phyloP scores from a whole-genome alignment of 2,888 invertebrate genomes.

The Drosophila lacicola region DNA sequence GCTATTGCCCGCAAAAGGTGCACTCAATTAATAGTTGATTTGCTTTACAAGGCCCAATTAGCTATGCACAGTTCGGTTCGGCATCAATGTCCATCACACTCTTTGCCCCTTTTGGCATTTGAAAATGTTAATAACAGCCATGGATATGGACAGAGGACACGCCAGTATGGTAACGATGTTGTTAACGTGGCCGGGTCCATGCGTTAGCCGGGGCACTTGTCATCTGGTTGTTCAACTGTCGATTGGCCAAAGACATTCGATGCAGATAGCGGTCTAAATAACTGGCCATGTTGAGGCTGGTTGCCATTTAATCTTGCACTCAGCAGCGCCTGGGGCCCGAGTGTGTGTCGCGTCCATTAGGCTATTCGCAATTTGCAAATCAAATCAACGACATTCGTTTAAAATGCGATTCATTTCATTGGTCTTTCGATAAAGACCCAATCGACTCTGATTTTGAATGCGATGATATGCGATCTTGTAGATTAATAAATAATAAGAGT shows the following conservation, averaged over 20 bases:
- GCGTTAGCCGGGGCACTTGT: slow-evolving; percentile 44
- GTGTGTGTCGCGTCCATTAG: slow-evolving; percentile 65
- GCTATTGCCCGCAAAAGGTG: slow-evolving; percentile 22
- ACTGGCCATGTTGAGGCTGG: slow-evolving; percentile 29
- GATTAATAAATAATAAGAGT: slow-evolving; percentile 12
- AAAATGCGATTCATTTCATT: slow-evolving; percentile 43
- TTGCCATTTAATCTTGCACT: slow-evolving; percentile 38
- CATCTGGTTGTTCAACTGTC: slow-evolving; percentile 48
- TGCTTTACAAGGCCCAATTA: slow-evolving; percentile 58
- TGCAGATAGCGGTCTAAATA: slow-evolving; percentile 45
- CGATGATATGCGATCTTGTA: slow-evolving; percentile 3
- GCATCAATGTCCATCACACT: slow-evolving; percentile 44
- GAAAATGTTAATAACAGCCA: slow-evolving; percentile 55
- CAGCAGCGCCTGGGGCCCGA: slow-evolving; percentile 45
- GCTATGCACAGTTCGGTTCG: slow-evolving; percentile 42
- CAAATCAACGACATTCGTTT: slow-evolving; percentile 77
- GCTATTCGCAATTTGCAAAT: slow-evolving; percentile 75
- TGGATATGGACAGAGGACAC: slow-evolving; percentile 15
- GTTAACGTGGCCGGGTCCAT: slow-evolving; percentile 26
- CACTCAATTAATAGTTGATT: slow-evolving; percentile 51
- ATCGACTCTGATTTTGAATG: slow-evolving; percentile 16
- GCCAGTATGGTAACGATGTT: slow-evolving; percentile 43
- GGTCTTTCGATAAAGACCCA: slow-evolving; percentile 33
- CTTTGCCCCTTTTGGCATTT: slow-evolving; percentile 47
- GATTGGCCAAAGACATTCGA: slow-evolving; percentile 29